Evolutionary conservation across 2,888 invertebrate genomes (phyloP).

Genomic region (Oscheius sp.): DNA sequence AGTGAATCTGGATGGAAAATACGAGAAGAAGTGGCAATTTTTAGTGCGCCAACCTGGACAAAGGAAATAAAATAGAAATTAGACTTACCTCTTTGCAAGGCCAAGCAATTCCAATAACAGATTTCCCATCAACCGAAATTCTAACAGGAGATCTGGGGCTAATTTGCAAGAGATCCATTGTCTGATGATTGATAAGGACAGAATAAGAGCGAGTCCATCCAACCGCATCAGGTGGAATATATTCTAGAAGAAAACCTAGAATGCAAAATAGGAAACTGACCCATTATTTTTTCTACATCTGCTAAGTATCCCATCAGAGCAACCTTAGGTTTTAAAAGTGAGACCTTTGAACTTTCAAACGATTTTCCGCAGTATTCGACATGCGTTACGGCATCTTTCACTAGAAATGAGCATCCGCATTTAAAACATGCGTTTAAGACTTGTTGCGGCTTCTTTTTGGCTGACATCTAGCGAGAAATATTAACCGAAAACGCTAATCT

Average conservation of each 20-base stretch:
- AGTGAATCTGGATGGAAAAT: constrained; percentile 2
- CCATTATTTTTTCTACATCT: constrained; percentile 12
- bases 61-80: neutral
- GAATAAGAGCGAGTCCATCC: constrained; percentile 49
- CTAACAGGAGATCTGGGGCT: constrained; percentile 48
- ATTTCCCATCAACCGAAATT: constrained; percentile 21
- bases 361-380: constrained; percentile 24
- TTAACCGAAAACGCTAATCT: neutral
- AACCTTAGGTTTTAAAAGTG: constrained; percentile 6
- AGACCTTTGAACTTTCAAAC: constrained; percentile 27
- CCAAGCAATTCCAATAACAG: constrained; percentile 55
- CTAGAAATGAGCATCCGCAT: constrained; percentile 14
- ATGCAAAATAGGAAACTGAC: neutral
- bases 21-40: constrained; percentile 2
- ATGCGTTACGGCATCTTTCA: constrained; percentile 14
- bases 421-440: constrained; percentile 10
- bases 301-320: constrained; percentile 17
- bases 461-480: constrained; percentile 16
- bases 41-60: constrained; percentile 8
- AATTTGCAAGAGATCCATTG: constrained; percentile 50
- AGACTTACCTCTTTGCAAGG: constrained; percentile 56
- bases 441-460: constrained; percentile 20
- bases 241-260: constrained; percentile 2
- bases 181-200: constrained; percentile 54
- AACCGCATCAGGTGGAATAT: constrained; percentile 43